These are phyloP conservation scores for Anthoscopus minutus DNA, from an alignment of 2,113 vertebrate species.

Conservation along the genomic window DNA sequence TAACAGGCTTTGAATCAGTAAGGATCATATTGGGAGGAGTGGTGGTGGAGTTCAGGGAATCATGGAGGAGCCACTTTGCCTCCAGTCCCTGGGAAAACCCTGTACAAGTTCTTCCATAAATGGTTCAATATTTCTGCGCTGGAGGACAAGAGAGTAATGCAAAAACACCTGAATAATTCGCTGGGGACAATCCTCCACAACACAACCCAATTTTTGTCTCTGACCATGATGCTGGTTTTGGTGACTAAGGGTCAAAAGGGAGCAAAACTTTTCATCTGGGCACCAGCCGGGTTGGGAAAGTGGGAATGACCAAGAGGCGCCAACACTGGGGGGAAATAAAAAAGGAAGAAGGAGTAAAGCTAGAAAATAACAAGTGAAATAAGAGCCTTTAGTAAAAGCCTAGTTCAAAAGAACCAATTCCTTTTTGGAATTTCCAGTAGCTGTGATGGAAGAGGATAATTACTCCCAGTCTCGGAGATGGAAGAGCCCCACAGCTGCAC, in stretches of 20 bases:
- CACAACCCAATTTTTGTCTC: not conserved
- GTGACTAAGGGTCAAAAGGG: not conserved
- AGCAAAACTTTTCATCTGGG: not conserved
- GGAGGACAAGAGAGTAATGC: not conserved
- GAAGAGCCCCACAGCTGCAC: not conserved
- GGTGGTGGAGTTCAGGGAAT: not conserved
- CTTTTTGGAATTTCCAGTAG: not conserved
- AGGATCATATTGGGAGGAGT: not conserved
- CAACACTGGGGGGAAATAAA: not conserved
- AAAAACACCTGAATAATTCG: not conserved
- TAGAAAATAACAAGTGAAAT: not conserved
- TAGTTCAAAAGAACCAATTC: not conserved
- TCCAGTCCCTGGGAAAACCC: not conserved
- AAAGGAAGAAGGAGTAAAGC: not conserved
- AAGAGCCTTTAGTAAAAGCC: not conserved
- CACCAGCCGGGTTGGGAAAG: rapidly evolving
- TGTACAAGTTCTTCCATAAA: not conserved
- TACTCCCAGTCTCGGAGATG: not conserved
- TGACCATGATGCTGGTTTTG: not conserved
- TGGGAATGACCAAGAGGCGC: not conserved
- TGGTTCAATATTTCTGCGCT: not conserved
- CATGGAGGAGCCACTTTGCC: not conserved
- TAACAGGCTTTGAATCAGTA: not conserved
- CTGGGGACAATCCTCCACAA: not conserved
- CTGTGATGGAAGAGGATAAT: not conserved